These are phyloP conservation scores for Microcebus tavaratra DNA, from an alignment of 2,113 vertebrate genomes.

Conservation along the genomic window DNA sequence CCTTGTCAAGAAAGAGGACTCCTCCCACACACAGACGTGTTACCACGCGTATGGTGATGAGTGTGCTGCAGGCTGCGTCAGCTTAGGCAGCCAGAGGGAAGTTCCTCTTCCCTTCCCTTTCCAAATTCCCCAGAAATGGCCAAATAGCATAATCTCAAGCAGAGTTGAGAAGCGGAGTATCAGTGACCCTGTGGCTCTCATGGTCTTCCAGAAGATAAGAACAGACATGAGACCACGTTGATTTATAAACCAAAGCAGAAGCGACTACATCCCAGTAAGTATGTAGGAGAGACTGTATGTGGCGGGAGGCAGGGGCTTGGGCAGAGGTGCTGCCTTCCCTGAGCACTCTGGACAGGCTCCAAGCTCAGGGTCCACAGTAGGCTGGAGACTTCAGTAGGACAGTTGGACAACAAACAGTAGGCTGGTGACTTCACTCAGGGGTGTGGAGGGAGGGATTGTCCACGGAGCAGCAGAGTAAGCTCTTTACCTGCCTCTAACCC, in stretches of 20 bases:
- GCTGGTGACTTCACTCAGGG: rapidly evolving
- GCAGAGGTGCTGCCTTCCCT: neutral
- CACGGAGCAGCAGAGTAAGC: rapidly evolving
- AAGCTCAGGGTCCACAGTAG: neutral
- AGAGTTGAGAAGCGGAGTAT: neutral
- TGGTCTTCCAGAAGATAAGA: neutral
- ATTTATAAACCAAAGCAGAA: neutral
- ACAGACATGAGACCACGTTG: neutral
- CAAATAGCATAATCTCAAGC: too few relatives aligned
- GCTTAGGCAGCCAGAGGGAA: neutral
- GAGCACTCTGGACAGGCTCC: neutral
- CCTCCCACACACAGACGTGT: neutral
- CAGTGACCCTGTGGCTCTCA: neutral
- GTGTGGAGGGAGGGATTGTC: neutral
- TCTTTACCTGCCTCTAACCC: neutral
- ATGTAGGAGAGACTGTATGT: neutral
- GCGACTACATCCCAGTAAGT: rapidly evolving
- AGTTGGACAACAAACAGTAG: too few relatives aligned
- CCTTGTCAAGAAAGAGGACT: neutral
- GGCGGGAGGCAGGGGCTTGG: neutral
- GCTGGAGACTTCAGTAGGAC: too few relatives aligned
- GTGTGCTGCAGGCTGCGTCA: too few relatives aligned
- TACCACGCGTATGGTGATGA: too few relatives aligned
- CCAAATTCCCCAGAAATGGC: neutral
- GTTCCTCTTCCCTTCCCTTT: neutral